Base-by-base conservation (phyloP, 2,113 vertebrate genomes). In the Sceloporus tristichus region DNA sequence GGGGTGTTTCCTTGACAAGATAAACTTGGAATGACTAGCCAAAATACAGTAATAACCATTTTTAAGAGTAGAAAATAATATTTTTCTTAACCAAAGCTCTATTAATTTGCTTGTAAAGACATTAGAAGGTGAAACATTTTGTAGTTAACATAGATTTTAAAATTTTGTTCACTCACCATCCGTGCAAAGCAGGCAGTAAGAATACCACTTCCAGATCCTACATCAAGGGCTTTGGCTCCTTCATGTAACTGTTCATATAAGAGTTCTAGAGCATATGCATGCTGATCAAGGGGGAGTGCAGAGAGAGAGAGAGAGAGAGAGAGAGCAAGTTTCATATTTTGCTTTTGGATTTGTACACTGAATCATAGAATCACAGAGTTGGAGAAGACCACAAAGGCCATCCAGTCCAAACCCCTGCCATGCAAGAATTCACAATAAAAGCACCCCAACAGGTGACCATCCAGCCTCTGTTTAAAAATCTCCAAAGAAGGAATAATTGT, bases 191-290 rank as follows among this genome's bases (percentile, higher is more conserved):
- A 99, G 2, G 96, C 98, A 1, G 99, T 98, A 90, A 99, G 98
- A 94, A 99, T 99, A 87, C 99, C 99, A 91, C 98, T 99, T 95
- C 99, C 99, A 71, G 99, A 99, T 91, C 99, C 99, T 53, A 99
- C 99, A 91, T 99, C 99, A 85, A 99, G 97, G 88, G 99, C 99
- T 95, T 98, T 99, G 86, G 98, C 99, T 92, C 98, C 98, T 85
- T 99, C 99, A 40, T 98, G 97, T 92, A 99, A 95, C 56, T 99
- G 99, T 89, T 99, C 99, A 38, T 98, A 98, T 6, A 99, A 97
- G 71, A 99, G 98, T 96, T 99, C 99, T 96, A 99, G 95, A 85
- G 99, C 99, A 79, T 99, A 99, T 2, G 99, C 99, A 73, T 99
- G 99, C 99, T 99, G 93, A 81, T 76, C n/a, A 89, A 87, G 89